Evolutionary conservation across 2,797 vertebrate genomes (phyloP).

Genomic region (Australoheros facetus): DNA sequence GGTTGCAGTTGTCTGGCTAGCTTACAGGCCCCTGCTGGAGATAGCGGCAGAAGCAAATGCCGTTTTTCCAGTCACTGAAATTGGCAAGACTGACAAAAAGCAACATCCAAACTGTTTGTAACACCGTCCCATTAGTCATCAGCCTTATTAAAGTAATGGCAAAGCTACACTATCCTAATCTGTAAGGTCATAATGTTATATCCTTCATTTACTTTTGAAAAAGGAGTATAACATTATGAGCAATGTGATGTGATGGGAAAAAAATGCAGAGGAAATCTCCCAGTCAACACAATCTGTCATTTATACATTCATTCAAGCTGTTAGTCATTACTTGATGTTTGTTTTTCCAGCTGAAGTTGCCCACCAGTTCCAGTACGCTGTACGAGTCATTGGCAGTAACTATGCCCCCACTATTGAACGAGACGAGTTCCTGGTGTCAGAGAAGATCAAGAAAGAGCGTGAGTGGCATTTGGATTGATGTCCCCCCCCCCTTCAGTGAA

Average conservation of each 20-base stretch:
- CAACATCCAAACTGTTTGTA: background rate
- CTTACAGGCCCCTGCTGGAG: slow-evolving; percentile 58
- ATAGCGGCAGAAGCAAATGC: background rate
- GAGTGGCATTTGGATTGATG: slow-evolving; percentile 62
- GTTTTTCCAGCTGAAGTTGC: slow-evolving; percentile 89
- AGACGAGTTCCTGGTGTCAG: slow-evolving; percentile 96
- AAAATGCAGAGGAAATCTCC: background rate
- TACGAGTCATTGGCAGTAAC: slow-evolving; percentile 97
- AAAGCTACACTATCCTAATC: background rate
- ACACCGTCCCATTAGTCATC: background rate
- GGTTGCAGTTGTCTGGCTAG: slow-evolving; percentile 30
- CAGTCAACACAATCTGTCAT: background rate
- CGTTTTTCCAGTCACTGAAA: background rate
- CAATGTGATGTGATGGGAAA: accelerated
- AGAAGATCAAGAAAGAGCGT: slow-evolving; percentile 99
- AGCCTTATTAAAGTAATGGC: background rate
- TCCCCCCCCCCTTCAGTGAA: background rate
- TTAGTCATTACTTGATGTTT: slow-evolving; percentile 26
- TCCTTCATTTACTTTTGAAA: background rate
- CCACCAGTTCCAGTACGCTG: slow-evolving; percentile 98
- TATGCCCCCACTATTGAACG: slow-evolving; percentile 96
- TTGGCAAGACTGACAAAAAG: background rate
- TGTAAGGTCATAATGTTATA: background rate
- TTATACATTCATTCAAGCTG: background rate
- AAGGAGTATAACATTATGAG: background rate